Evolutionary conservation across 1,140 invertebrate genomes (phyloP).

Genomic region (Neotoxoptera formosana): DNA sequence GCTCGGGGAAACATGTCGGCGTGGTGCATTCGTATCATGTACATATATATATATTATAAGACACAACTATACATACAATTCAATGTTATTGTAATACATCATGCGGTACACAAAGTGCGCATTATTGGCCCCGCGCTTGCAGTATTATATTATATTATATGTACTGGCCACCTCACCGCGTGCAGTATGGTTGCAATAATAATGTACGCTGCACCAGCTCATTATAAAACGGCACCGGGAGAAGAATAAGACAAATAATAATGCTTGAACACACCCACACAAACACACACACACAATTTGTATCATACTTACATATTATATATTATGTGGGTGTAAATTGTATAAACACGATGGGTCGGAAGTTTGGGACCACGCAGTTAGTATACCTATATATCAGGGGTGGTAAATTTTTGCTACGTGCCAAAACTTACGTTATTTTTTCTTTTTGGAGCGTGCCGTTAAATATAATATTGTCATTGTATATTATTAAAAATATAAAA

Average conservation of each 20-base stretch:
- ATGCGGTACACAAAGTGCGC: background rate
- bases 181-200: background rate
- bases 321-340: background rate
- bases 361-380: background rate
- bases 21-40: background rate
- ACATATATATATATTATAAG: background rate
- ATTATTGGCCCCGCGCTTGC: background rate
- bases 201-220: background rate
- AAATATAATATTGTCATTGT: too few relatives aligned
- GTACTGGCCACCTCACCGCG: background rate
- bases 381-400: too few relatives aligned
- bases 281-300: background rate
- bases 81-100: constrained; percentile 9
- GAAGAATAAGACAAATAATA: background rate
- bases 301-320: background rate
- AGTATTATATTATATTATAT: background rate
- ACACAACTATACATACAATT: background rate
- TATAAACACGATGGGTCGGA: background rate
- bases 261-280: background rate
- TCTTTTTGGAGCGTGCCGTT: too few relatives aligned
- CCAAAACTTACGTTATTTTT: too few relatives aligned
- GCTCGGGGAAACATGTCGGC: background rate
- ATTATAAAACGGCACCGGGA: background rate
- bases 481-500: too few relatives aligned
- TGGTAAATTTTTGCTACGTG: too few relatives aligned